phyloP scores from a whole-genome alignment of 2,113 vertebrate genomes.

The Caloenas nicobarica region DNA sequence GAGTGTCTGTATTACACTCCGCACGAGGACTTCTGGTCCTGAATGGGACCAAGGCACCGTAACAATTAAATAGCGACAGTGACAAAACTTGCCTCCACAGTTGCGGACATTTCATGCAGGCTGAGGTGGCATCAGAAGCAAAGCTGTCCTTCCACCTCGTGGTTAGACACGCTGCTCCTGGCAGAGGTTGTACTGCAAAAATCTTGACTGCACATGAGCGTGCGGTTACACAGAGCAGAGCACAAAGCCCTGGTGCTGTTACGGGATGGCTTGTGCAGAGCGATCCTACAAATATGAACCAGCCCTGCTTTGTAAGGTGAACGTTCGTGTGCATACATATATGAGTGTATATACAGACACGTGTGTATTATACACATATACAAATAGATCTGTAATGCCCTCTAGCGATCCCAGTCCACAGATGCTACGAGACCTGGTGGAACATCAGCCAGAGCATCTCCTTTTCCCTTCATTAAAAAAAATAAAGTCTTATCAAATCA shows the following conservation, averaged over 20 bases:
- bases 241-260: rapidly evolving
- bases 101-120: neutral
- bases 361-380: rapidly evolving
- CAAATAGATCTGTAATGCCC: neutral
- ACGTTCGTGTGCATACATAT: rapidly evolving
- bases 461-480: neutral
- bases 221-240: too few relatives aligned
- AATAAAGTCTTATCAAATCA: neutral
- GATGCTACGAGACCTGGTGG: neutral
- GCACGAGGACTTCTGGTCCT: neutral
- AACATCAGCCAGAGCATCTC: neutral
- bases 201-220: too few relatives aligned
- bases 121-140: neutral
- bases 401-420: neutral
- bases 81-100: neutral
- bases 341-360: too few relatives aligned
- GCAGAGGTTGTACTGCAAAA: neutral
- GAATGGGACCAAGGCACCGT: neutral
- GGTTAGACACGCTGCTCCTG: neutral
- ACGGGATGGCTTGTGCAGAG: neutral
- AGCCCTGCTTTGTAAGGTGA: neutral
- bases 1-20: neutral
- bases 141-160: conserved; percentile 68
- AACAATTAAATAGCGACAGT: neutral
- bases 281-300: too few relatives aligned